phyloP scores from a whole-genome alignment of 30 jellyfish, hydroid and myxozoan genomes.

The Chrysaora quinquecirrha region DNA sequence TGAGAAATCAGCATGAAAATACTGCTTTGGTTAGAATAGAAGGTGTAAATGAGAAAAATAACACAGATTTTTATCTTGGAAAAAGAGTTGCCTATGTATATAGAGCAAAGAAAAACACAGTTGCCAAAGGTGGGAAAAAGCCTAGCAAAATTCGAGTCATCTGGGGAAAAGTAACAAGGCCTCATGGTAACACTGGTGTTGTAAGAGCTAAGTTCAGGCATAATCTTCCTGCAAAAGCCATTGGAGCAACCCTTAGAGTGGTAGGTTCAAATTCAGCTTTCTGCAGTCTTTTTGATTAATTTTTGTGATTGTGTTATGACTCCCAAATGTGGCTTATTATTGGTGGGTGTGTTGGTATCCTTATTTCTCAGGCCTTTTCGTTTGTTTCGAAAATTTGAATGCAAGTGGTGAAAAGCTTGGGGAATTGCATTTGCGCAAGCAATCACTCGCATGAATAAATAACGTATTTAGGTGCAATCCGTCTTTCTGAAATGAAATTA shows the following conservation, averaged over 20 bases:
- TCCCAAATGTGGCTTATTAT: no score
- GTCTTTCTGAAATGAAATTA: no score
- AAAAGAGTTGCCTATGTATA: constrained; percentile 91
- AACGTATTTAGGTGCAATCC: no score
- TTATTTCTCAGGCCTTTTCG: no score
- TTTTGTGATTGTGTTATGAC: no score
- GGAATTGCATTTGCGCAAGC: no score
- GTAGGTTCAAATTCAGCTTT: constrained; percentile 50
- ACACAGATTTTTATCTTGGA: constrained; percentile 89
- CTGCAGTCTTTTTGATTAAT: background rate
- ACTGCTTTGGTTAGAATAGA: constrained; percentile 86
- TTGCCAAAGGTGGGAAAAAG: constrained; percentile 79
- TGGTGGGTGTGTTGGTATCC: no score
- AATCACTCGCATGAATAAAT: no score
- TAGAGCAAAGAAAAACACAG: constrained; percentile 78
- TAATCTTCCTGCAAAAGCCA: constrained; percentile 96
- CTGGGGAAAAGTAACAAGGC: constrained; percentile 99
- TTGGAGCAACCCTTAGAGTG: constrained; percentile 95
- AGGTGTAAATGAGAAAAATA: constrained; percentile 78
- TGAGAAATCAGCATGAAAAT: constrained; percentile 89
- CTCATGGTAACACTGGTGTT: constrained; percentile 94
- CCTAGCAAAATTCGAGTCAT: constrained; percentile 86
- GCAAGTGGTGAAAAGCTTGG: no score
- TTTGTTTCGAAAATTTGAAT: no score
- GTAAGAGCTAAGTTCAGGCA: constrained; percentile 94